phyloP scores from a whole-genome alignment of 1,140 invertebrate species.

The Homarus americanus region DNA sequence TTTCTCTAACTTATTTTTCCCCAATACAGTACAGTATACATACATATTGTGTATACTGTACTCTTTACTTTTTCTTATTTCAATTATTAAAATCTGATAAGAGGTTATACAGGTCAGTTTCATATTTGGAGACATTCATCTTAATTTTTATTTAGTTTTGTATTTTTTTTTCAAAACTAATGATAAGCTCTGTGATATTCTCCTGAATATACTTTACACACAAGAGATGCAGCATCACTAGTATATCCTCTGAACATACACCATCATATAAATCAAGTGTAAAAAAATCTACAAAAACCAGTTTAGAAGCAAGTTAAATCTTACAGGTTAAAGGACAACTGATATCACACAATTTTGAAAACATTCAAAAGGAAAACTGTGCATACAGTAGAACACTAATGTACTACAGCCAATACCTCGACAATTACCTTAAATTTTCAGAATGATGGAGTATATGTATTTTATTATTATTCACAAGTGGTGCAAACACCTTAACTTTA shows the following conservation, averaged over 20 bases:
- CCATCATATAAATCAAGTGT: not conserved
- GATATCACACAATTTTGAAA: not conserved
- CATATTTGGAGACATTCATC: too few relatives aligned
- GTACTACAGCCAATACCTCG: not conserved
- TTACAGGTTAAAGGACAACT: not conserved
- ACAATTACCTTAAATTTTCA: not conserved
- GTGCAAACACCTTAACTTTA: not conserved
- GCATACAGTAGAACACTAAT: not conserved
- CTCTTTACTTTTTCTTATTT: too few relatives aligned
- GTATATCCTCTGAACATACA: not conserved
- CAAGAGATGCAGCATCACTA: not conserved
- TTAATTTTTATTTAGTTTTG: too few relatives aligned
- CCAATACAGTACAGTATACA: too few relatives aligned
- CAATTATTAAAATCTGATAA: too few relatives aligned
- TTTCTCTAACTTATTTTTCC: too few relatives aligned
- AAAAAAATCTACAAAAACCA: slow-evolving; percentile 7
- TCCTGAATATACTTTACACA: not conserved
- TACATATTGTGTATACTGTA: too few relatives aligned
- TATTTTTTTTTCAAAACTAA: too few relatives aligned
- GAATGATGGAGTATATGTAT: not conserved
- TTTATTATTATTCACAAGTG: not conserved
- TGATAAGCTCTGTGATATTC: too few relatives aligned
- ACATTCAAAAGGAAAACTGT: not conserved
- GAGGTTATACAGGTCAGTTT: too few relatives aligned
- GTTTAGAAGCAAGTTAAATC: not conserved